Evolutionary conservation across 23 tunicate genomes (phyloP).

Genomic region (Halocynthia aurantium): DNA sequence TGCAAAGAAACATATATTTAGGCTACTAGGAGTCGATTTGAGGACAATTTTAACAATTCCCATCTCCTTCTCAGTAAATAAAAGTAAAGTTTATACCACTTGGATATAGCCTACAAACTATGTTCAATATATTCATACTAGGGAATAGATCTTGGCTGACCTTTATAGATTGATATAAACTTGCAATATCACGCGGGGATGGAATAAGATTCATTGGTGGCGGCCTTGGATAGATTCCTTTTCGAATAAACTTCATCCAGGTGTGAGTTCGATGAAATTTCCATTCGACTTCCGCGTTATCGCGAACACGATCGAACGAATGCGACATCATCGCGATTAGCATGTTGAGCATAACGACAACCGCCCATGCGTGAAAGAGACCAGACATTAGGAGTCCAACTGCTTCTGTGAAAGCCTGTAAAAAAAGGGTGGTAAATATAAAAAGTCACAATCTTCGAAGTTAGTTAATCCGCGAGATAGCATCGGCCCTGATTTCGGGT

Average conservation of each 20-base stretch:
- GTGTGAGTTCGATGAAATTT: slow-evolving; percentile 45
- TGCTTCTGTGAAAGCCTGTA: slow-evolving; percentile 25
- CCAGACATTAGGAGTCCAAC: slow-evolving; percentile 37
- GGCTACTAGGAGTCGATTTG: no score
- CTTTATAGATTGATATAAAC: slow-evolving; percentile 25
- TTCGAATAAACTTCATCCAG: slow-evolving; percentile 59
- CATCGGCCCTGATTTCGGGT: not conserved
- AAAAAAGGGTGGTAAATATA: slow-evolving; percentile 3
- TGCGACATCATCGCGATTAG: slow-evolving; percentile 74
- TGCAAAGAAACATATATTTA: no score
- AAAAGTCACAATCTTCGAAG: no score
- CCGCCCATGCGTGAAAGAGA: slow-evolving; percentile 66
- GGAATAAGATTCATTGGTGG: slow-evolving; percentile 68
- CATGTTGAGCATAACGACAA: slow-evolving; percentile 68
- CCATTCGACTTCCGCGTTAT: slow-evolving; percentile 72
- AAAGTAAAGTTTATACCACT: no score
- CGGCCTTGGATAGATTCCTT: slow-evolving; percentile 39
- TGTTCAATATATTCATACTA: no score
- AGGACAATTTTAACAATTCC: no score
- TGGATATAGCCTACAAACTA: no score
- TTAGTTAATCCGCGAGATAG: not conserved
- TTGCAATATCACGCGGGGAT: slow-evolving; percentile 24
- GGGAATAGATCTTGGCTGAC: slow-evolving; percentile 1
- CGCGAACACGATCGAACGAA: slow-evolving; percentile 65
- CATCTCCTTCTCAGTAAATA: no score